Percentiles rank a stretch among this genome's conserved stretches.
Evolutionary conservation across 2,888 invertebrate genomes (phyloP).

Genomic region (Caenorhabditis auriculariae): DNA sequence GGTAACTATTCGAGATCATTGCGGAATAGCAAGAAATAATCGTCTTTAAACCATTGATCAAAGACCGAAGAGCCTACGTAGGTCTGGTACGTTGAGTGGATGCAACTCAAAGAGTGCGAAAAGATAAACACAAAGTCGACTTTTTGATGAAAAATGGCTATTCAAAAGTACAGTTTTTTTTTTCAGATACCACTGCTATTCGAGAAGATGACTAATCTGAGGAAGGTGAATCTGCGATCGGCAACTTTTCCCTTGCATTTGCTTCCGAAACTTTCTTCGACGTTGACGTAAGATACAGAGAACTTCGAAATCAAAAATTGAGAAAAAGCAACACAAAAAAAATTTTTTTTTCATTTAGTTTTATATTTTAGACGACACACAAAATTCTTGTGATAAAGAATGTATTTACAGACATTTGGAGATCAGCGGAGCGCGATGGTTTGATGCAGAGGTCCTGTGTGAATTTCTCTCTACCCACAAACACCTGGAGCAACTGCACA

Average conservation of each 20-base stretch:
- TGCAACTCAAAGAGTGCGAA: not conserved
- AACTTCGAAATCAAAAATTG: not conserved
- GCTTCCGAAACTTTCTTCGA: slow-evolving; percentile 15
- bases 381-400: not conserved
- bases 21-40: too few species aligned
- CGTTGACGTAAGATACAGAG: slow-evolving; percentile 11
- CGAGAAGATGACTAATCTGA: slow-evolving; percentile 8
- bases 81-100: too few species aligned
- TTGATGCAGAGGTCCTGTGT: slow-evolving; percentile 11
- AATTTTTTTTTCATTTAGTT: not conserved
- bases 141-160: not conserved
- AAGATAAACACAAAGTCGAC: not conserved
- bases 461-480: slow-evolving; percentile 17
- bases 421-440: slow-evolving; percentile 15
- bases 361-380: not conserved
- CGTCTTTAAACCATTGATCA: too few species aligned
- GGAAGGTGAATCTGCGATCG: slow-evolving; percentile 17
- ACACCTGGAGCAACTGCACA: slow-evolving; percentile 8
- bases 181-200: slow-evolving; percentile 17
- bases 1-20: too few species aligned
- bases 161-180: not conserved
- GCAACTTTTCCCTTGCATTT: slow-evolving; percentile 21
- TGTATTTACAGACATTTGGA: slow-evolving; percentile 11
- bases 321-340: not conserved
- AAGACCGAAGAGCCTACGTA: too few species aligned